Percentiles rank a stretch among this genome's conserved stretches.
Evolutionary conservation across 2,888 invertebrate genomes (phyloP).

Genomic region (Pristionchus entomophagus): DNA sequence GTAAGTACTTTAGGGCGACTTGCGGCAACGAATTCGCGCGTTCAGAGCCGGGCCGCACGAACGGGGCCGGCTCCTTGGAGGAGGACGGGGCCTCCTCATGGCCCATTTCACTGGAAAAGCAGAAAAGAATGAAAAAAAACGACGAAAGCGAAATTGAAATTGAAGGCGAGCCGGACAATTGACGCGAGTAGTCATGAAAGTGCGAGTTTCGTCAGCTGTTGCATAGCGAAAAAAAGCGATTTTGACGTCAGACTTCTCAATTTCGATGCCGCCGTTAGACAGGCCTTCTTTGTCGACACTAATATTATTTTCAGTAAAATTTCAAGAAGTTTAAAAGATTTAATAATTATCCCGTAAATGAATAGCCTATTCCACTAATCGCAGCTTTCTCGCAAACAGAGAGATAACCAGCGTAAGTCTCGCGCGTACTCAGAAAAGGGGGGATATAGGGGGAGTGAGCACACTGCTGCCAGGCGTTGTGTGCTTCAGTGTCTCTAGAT

Average conservation of each 20-base stretch:
- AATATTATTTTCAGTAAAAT: too few relatives aligned
- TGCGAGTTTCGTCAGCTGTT: slow-evolving; percentile 38
- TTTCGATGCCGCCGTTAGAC: too few relatives aligned
- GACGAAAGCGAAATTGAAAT: neutral
- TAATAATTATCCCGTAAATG: neutral
- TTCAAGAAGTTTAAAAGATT: too few relatives aligned
- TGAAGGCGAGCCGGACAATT: neutral
- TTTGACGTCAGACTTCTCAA: neutral
- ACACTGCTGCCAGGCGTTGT: too few relatives aligned
- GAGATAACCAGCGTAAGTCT: slow-evolving; percentile 19
- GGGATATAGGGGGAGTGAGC: neutral
- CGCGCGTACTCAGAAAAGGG: slow-evolving; percentile 21
- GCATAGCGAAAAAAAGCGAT: neutral
- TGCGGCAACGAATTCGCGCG: slow-evolving; percentile 37
- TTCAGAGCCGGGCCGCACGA: slow-evolving; percentile 37
- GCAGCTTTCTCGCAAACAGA: neutral
- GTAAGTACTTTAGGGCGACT: slow-evolving; percentile 81
- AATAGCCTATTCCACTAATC: neutral
- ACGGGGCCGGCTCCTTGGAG: neutral
- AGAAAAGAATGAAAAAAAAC: neutral
- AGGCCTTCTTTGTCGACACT: too few relatives aligned
- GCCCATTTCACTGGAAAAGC: neutral
- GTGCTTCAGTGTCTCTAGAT: too few relatives aligned
- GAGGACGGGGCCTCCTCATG: slow-evolving; percentile 14
- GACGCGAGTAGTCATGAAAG: slow-evolving; percentile 22